These are phyloP conservation scores for Agelas oroides DNA, from an alignment of 37 sponge, comb jelly and placozoan genomes.

Conservation along the genomic window DNA sequence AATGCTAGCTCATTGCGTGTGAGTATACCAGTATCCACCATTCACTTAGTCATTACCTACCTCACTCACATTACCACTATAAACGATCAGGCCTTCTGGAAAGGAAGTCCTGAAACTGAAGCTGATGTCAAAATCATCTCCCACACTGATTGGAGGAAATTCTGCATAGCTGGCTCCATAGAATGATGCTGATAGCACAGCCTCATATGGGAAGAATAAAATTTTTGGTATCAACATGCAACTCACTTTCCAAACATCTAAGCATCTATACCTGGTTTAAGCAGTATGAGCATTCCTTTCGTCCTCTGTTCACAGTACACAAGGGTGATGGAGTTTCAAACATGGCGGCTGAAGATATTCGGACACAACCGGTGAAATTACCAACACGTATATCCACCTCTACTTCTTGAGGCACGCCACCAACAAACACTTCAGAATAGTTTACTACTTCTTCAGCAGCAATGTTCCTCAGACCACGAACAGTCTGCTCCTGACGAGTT, in stretches of 20 bases:
- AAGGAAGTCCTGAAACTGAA: slow-evolving; percentile 1
- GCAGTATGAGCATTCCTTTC: background rate
- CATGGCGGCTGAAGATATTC: background rate
- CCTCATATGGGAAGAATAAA: background rate
- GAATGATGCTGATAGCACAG: background rate
- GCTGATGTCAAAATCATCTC: background rate
- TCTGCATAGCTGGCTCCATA: slow-evolving; percentile 18
- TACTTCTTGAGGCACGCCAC: background rate
- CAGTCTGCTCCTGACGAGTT: background rate
- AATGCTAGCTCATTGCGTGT: no score
- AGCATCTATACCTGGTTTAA: background rate
- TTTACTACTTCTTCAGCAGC: background rate
- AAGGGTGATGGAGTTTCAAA: background rate
- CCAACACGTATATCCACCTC: background rate
- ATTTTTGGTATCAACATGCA: background rate
- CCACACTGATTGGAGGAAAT: background rate
- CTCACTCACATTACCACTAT: background rate
- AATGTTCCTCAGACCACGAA: background rate
- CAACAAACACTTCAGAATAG: background rate
- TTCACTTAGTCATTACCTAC: no score
- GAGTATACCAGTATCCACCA: no score
- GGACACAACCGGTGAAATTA: background rate
- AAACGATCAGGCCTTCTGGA: background rate
- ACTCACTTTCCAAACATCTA: no score
- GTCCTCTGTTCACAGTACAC: background rate